Conservation (phyloP, 2,888 invertebrate genomes). For the Habroteleia sp. region DNA sequence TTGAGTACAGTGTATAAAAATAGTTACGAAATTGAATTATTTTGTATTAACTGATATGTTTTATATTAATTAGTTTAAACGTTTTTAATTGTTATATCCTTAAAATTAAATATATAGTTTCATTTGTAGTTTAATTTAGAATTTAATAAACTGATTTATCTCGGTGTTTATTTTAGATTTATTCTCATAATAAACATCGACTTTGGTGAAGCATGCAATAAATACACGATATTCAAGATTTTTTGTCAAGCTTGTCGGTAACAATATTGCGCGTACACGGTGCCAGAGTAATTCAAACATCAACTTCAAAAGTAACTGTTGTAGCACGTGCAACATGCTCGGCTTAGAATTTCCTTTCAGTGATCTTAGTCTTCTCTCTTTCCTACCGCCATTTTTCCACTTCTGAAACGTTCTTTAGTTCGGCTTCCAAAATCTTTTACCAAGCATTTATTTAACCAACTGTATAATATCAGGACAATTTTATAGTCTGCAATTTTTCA, state of each 20-base stretch:
- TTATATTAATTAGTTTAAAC: too few species aligned
- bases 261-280: constrained; percentile 51
- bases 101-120: too few species aligned
- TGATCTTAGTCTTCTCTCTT: constrained; percentile 33
- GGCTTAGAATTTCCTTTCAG: constrained; percentile 51
- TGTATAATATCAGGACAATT: constrained; percentile 35
- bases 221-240: constrained; percentile 38
- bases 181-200: constrained; percentile 42
- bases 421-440: constrained; percentile 39
- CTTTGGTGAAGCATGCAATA: constrained; percentile 39
- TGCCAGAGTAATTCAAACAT: constrained; percentile 64
- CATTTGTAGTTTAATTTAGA: too few species aligned
- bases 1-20: too few species aligned
- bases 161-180: constrained; percentile 35
- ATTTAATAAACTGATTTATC: too few species aligned
- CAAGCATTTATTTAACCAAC: constrained; percentile 41
- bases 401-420: constrained; percentile 46
- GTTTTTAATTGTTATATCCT: too few species aligned
- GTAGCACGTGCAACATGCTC: constrained; percentile 71
- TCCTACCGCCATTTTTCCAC: constrained; percentile 33
- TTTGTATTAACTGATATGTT: too few species aligned
- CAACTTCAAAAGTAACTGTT: constrained; percentile 74
- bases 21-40: too few species aligned
- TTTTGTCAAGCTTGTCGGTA: constrained; percentile 47
- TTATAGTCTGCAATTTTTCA: constrained; percentile 33